Conservation (phyloP, 64 coral and sea anemone genomes). For the Pachyseris speciosa region DNA sequence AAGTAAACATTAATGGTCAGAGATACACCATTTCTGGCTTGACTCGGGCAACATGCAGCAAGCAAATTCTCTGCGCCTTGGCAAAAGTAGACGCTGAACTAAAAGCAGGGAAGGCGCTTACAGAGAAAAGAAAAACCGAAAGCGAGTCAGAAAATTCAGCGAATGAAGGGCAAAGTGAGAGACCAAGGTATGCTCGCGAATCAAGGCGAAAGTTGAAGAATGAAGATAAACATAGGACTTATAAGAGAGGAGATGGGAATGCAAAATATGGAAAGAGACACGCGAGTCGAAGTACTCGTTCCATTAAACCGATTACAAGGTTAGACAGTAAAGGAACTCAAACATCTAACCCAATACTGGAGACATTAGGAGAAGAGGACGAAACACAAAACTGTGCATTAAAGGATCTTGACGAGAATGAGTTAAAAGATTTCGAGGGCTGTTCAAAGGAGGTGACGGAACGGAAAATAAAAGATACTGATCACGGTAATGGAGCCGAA, state of each 20-base stretch:
- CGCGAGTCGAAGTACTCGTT: neutral
- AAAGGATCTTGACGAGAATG: neutral
- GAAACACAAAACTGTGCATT: conserved; percentile 13
- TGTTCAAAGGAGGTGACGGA: neutral
- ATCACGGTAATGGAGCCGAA: neutral
- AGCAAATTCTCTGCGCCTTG: conserved; percentile 75
- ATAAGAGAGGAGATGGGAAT: neutral
- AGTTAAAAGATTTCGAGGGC: neutral
- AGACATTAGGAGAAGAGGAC: neutral
- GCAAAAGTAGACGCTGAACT: conserved; percentile 68
- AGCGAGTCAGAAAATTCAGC: neutral
- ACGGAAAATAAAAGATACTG: neutral
- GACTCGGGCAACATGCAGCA: conserved; percentile 61
- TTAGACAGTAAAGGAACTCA: conserved; percentile 31
- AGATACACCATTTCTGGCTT: conserved; percentile 81
- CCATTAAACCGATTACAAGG: neutral
- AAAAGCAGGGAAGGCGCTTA: neutral
- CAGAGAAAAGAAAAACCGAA: neutral
- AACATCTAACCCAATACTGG: conserved; percentile 17
- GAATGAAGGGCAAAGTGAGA: neutral
- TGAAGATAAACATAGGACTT: neutral
- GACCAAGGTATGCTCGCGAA: neutral
- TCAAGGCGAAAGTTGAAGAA: neutral
- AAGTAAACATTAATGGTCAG: conserved; percentile 84
- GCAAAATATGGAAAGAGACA: neutral